Percentiles rank a stretch among this genome's conserved stretches.
These are phyloP conservation scores for Heliconius eleuchia DNA, from an alignment of 1,140 invertebrate species.

Conservation along the genomic window DNA sequence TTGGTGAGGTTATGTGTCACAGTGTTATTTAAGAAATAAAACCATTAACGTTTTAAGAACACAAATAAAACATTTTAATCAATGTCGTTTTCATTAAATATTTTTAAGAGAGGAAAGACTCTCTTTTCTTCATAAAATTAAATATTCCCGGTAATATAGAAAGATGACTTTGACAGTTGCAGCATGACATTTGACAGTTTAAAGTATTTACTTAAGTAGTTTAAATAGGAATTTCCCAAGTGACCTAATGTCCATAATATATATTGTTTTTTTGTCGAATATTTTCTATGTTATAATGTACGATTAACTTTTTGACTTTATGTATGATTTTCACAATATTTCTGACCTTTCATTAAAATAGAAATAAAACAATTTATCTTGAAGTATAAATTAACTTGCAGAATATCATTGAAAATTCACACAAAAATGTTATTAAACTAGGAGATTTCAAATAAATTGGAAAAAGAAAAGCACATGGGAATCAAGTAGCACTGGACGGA, in stretches of 20 bases:
- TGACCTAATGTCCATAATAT: not conserved
- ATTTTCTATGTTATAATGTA: too few species aligned
- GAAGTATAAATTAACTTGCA: too few species aligned
- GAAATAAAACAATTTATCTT: too few species aligned
- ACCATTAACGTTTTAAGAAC: not conserved
- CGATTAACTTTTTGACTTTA: too few species aligned
- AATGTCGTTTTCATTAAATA: not conserved
- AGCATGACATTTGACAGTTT: not conserved
- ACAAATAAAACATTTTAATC: slow-evolving; percentile 14
- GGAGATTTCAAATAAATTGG: too few species aligned
- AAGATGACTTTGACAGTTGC: not conserved
- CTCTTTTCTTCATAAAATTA: slow-evolving; percentile 29
- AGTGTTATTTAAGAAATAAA: not conserved
- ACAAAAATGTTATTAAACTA: too few species aligned
- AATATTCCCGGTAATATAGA: slow-evolving; percentile 39
- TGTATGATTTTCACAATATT: too few species aligned
- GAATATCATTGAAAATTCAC: too few species aligned
- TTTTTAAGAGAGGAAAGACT: not conserved
- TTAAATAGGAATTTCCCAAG: not conserved
- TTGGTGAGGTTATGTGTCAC: slow-evolving; percentile 74
- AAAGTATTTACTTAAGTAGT: not conserved
- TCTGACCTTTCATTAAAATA: too few species aligned
- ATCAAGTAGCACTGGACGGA: too few species aligned
- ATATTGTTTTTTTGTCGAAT: too few species aligned
- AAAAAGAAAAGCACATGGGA: too few species aligned